Evolutionary conservation across 2,888 invertebrate species (phyloP).

Genomic region (Hartigia nigra): DNA sequence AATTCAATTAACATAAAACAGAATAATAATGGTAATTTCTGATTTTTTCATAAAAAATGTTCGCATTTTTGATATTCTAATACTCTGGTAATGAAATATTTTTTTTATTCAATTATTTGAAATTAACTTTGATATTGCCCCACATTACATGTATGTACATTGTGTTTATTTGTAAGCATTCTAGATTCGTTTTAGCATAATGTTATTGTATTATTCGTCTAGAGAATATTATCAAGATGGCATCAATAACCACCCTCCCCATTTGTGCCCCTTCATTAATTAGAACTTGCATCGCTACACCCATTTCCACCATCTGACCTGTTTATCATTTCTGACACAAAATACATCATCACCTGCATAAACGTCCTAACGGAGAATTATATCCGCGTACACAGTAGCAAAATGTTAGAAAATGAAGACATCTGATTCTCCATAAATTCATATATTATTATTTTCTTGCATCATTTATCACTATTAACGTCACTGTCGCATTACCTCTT

Average conservation of each 20-base stretch:
- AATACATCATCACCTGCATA: not conserved
- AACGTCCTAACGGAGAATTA: not conserved
- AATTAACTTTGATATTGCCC: not conserved
- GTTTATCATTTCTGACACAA: not conserved
- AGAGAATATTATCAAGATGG: not conserved
- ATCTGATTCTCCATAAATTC: not conserved
- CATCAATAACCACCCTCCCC: not conserved
- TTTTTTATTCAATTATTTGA: not conserved
- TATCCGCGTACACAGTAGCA: not conserved
- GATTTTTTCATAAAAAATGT: not conserved
- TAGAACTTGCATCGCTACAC: not conserved
- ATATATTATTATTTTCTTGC: not conserved
- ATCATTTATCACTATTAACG: not conserved
- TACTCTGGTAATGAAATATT: too few relatives aligned
- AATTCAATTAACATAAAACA: not conserved
- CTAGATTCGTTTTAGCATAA: not conserved
- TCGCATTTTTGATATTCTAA: not conserved
- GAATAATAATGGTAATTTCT: not conserved
- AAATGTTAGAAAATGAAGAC: not conserved
- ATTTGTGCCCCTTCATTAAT: not conserved
- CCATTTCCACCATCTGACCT: not conserved
- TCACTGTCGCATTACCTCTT: not conserved
- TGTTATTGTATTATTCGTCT: not conserved
- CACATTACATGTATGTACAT: not conserved
- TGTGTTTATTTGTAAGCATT: not conserved